phyloP scores from a whole-genome alignment of 2,888 invertebrate species.

The Andrena marginata region DNA sequence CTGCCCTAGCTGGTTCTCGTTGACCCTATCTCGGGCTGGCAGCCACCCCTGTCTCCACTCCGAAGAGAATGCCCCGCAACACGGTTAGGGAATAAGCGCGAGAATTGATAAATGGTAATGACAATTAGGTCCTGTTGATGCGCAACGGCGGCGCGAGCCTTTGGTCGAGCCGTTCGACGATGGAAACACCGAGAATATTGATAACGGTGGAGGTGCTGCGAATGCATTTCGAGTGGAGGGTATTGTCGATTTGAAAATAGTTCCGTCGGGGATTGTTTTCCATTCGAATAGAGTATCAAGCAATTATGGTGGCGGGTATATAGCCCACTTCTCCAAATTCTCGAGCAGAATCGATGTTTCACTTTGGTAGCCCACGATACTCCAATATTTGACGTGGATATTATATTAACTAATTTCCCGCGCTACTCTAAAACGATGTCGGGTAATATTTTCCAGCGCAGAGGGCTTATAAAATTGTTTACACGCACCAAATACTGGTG shows the following conservation, averaged over 20 bases:
- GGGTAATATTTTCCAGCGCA: conserved; percentile 36
- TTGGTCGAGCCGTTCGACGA: neutral
- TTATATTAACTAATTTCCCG: conserved; percentile 21
- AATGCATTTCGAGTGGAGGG: neutral
- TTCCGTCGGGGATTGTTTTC: neutral
- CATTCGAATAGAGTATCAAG: neutral
- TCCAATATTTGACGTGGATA: neutral
- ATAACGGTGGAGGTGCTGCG: neutral
- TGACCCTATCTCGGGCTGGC: conserved; percentile 56
- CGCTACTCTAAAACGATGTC: conserved; percentile 3
- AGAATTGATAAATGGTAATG: conserved; percentile 39
- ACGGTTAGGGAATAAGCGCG: conserved; percentile 26
- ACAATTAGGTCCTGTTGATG: conserved; percentile 13
- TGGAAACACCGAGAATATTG: neutral
- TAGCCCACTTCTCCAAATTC: too few species aligned
- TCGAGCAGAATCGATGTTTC: neutral
- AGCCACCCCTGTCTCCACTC: conserved; percentile 41
- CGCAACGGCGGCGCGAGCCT: neutral
- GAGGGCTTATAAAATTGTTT: conserved; percentile 28
- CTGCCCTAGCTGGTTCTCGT: conserved; percentile 43
- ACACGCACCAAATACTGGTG: conserved; percentile 23
- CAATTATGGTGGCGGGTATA: too few species aligned
- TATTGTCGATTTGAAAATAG: neutral
- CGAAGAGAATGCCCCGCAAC: conserved; percentile 31
- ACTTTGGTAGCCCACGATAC: too few species aligned